Evolutionary conservation across 2,888 invertebrate species (phyloP).

Genomic region (Philaethria dido): DNA sequence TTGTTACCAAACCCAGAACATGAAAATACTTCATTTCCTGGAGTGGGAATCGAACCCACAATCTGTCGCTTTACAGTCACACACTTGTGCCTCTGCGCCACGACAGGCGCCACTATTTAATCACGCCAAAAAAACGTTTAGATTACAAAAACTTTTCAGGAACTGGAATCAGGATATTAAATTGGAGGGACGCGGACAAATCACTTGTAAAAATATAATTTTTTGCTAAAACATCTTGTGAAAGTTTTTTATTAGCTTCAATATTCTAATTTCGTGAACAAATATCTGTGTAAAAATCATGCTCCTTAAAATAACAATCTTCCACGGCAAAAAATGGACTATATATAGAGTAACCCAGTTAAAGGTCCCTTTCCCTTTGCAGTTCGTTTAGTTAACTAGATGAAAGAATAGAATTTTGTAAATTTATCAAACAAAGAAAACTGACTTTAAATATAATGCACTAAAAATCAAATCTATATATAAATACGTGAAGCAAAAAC

Average conservation of each 20-base stretch:
- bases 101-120: neutral
- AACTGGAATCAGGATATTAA: neutral
- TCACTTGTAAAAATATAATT: neutral
- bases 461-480: too few species aligned
- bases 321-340: neutral
- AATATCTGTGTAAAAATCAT: neutral
- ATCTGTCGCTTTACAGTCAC: too few species aligned
- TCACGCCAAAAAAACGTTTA: neutral
- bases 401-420: neutral
- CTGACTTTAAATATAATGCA: too few species aligned
- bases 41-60: too few species aligned
- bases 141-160: neutral
- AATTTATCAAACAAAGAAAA: neutral
- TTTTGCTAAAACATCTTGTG: neutral
- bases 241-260: neutral
- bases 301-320: neutral
- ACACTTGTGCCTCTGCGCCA: too few species aligned
- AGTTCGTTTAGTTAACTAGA: neutral
- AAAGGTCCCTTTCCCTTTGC: neutral
- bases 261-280: neutral
- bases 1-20: too few species aligned
- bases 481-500: too few species aligned
- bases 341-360: neutral
- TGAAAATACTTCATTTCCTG: too few species aligned
- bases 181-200: neutral